phyloP scores from a whole-genome alignment of 2,888 invertebrate genomes.

The Cordilura impudica region DNA sequence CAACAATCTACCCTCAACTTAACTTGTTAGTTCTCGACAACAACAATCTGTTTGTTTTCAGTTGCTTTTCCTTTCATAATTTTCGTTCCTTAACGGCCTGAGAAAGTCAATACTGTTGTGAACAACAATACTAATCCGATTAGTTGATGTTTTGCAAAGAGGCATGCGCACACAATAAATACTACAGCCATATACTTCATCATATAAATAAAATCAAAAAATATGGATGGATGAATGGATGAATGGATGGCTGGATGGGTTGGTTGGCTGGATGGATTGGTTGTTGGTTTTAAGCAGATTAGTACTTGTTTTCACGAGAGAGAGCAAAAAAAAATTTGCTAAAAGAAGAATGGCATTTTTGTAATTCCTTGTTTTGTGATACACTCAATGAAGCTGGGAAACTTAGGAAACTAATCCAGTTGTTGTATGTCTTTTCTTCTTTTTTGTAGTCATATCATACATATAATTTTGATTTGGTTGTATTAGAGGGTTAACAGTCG shows the following conservation, averaged over 20 bases:
- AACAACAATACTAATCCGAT: conserved; percentile 75
- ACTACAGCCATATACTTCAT: conserved; percentile 18
- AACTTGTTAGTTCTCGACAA: background rate
- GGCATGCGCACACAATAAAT: conserved; percentile 58
- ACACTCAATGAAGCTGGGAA: conserved; percentile 60
- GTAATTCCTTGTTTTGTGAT: conserved; percentile 73
- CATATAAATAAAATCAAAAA: background rate
- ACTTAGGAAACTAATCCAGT: conserved; percentile 52
- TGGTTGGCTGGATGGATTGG: conserved; percentile 48
- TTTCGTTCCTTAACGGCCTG: conserved; percentile 65
- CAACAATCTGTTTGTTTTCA: conserved; percentile 41
- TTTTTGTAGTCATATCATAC: conserved; percentile 56
- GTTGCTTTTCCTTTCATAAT: background rate
- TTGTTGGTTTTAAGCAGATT: conserved; percentile 66
- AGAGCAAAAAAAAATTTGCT: conserved; percentile 41
- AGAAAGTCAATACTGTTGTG: conserved; percentile 73
- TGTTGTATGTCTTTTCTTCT: conserved; percentile 48
- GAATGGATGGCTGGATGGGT: conserved; percentile 28
- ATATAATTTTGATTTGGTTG: conserved; percentile 11
- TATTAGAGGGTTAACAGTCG: background rate
- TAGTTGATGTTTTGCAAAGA: conserved; percentile 65
- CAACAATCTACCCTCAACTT: conserved; percentile 48
- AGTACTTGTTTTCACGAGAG: conserved; percentile 70
- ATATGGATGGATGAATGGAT: conserved; percentile 5
- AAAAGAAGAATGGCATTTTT: conserved; percentile 65